Base-by-base conservation (phyloP, 2,797 vertebrate genomes). In the Parambassis ranga region DNA sequence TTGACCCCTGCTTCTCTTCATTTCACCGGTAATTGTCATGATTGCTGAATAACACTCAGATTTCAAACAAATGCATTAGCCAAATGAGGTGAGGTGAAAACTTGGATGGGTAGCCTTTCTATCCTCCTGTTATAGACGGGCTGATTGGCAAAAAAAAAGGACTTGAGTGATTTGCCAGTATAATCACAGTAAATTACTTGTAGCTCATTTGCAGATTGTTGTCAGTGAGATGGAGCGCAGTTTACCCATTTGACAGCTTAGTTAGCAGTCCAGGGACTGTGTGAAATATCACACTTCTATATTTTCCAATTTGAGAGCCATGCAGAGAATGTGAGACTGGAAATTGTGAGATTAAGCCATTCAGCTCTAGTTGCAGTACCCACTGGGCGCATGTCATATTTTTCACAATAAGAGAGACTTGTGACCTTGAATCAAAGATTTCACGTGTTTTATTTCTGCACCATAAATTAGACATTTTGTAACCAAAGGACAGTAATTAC, bases 231-330 rank as follows among this genome's bases (percentile, higher is more conserved):
- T 33, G 49, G 73, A 74, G 65, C 42, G 46, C 81, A 87, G 82
- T 89, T 92, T 90, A 83, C 75, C 77, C 83, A 2, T 89, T 90
- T 91, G 92, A 92, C 92, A 92, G 90, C 89, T 93, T 92, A 90
- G 92, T 92, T 93, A 91, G 87, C 90, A 66, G 91, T 89, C 86
- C 84, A 81, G 69, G 71, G 83, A 91, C 80, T 87, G n/a, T 90
- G 92, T 86, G 92, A 93, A 92, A 92, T 84, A 84, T 93, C 89
- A 89, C 92, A 92, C 89, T 77, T 86, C 71, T 81, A 64, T 80
- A 77, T 76, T 88, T 87, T 81, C 84, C 77, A 89, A 86, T 88
- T 79, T 82, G 69, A 83, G 85, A 77, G 77, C 62, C 58, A 68
- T 49, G 73, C 79, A 16, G 76, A 16, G 50, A 79, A 76, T 30